A percentile compares a stretch with the other conserved stretches of the same genome.
phyloP scores from a whole-genome alignment of 2,888 invertebrate species.

The Anodontia alba region DNA sequence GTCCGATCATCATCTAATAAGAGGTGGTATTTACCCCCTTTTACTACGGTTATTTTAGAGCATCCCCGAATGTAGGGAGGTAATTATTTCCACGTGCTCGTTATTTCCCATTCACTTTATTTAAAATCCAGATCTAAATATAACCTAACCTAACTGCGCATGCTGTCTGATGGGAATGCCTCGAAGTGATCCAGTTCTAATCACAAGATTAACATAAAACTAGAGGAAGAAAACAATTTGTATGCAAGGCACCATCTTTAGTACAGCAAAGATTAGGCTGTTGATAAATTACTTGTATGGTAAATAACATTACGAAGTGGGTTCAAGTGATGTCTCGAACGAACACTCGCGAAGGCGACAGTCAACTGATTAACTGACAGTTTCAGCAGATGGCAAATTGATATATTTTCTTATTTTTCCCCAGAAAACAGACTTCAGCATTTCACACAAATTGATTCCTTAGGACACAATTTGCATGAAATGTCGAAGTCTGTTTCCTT shows the following conservation, averaged over 20 bases:
- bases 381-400: neutral
- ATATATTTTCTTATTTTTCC: neutral
- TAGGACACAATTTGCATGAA: neutral
- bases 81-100: too few species aligned
- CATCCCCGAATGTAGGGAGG: too few species aligned
- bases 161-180: too few species aligned
- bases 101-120: too few species aligned
- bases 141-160: too few species aligned
- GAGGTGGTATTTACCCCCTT: too few species aligned
- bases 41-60: too few species aligned
- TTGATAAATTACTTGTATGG: neutral
- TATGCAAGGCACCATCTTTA: neutral
- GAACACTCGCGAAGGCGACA: neutral
- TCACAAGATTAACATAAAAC: neutral
- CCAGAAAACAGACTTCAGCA: neutral
- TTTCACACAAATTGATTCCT: neutral
- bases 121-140: too few species aligned
- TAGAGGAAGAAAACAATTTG: neutral
- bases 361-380: neutral
- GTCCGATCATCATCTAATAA: too few species aligned
- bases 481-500: neutral
- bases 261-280: neutral
- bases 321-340: constrained; percentile 8
- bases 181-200: too few species aligned
- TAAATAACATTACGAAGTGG: neutral